Evolutionary conservation across 2,888 invertebrate genomes (phyloP), one percentile per base, ranked within the genome.

Genomic region (Lottia scabra): DNA sequence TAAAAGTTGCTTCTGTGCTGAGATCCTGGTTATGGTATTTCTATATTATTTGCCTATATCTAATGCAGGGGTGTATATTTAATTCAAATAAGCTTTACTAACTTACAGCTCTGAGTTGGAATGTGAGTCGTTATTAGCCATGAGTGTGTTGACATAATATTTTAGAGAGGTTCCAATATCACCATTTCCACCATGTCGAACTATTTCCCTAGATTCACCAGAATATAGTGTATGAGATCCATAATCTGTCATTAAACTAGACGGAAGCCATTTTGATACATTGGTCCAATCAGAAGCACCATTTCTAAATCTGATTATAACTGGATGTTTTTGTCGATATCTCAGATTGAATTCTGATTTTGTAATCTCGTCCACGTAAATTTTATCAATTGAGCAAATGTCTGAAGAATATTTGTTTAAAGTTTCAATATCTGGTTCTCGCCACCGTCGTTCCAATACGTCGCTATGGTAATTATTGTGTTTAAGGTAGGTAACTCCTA

Each of bases 131-230:
- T 38, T 38, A 10, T 38, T 6, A 8, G 23, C 70, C 75, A 83
- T 81, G 63, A 82, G 66, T 4, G 75, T 73, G 45, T 82, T 80
- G 16, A 84, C 75, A 74, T 81, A 87, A 15, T 83, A 73, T 2
- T 76, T 72, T 72, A 87, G 83, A 0, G 83, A 81, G 0, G 82
- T 78, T 16, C 76, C 74, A 1, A 80, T 67, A 63, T 84, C 79
- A 13, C 85, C 86, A 45, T 81, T 83, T 12, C 87, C 87, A 13
- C 87, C 86, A 38, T 77, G 72, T 6, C 85, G 79, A 2, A 87
- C 85, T 64, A 87, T 85, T 69, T 87, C 87, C 43, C 82, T 71
- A 5, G 85, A 82, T 67, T 81, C 82, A 4, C 87, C 87, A 15
- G 82, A 80, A 48, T 76, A 64, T 2, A 86, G 76, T 15, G 73